Evolutionary conservation across 2,113 vertebrate species (phyloP).

Genomic region (Triplophysa dalaica): DNA sequence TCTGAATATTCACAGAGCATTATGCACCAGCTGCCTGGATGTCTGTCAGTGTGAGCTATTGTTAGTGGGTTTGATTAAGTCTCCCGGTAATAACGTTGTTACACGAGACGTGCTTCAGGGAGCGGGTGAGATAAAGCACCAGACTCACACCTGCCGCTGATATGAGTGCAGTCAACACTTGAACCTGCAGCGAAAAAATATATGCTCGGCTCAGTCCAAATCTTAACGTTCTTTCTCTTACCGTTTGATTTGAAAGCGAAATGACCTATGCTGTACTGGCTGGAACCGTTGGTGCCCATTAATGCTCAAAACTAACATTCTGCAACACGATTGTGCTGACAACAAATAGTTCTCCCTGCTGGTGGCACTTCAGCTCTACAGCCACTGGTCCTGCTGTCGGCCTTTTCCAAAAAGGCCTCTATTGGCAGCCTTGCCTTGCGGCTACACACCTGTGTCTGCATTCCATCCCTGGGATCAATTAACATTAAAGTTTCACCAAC

Average conservation of each 20-base stretch:
- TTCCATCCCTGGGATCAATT: constrained; percentile 76
- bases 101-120: constrained; percentile 71
- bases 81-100: constrained; percentile 71
- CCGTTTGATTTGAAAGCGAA: neutral
- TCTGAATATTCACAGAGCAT: constrained; percentile 55
- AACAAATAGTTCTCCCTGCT: constrained; percentile 61
- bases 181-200: neutral
- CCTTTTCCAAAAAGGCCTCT: constrained; percentile 59
- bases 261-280: neutral
- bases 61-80: constrained; percentile 75
- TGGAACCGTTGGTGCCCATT: neutral
- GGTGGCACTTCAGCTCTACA: constrained; percentile 52
- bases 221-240: neutral
- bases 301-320: constrained; percentile 34
- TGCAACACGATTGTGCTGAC: constrained; percentile 59
- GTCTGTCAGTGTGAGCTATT: constrained; percentile 69
- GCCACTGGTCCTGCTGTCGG: constrained; percentile 60
- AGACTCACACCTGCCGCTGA: constrained; percentile 70
- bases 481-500: constrained; percentile 70
- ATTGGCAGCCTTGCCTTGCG: constrained; percentile 62
- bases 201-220: constrained; percentile 27
- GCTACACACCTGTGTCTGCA: constrained; percentile 75
- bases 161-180: constrained; percentile 55
- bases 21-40: constrained; percentile 71
- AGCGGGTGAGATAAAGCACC: constrained; percentile 64